Base-by-base conservation (phyloP, 2,113 vertebrate genomes). In the Pipra filicauda region DNA sequence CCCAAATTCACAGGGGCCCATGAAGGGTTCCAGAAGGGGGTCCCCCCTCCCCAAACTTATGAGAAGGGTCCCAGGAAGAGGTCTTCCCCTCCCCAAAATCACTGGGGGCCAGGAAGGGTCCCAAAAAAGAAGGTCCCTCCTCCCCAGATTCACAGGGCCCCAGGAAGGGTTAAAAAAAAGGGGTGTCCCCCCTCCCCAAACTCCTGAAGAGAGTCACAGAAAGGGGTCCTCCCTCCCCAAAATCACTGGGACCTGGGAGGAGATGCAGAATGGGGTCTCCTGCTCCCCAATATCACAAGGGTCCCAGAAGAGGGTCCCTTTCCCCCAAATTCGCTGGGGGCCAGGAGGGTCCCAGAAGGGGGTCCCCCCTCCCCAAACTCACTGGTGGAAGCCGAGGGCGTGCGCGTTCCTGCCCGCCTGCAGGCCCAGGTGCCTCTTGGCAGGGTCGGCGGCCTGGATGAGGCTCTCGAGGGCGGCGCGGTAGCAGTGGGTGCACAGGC, bases 351-450 rank as follows among this genome's bases (percentile, higher is more conserved):
- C 16, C 15, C 18, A 52, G 44, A 12, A n/a, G 49, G 14, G 10
- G 27, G 2, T 59, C 15, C 7, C 33, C 26, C 14, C 21, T 46
- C 31, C 65, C 21, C 16, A 0, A 1, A 81, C 99, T 98, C 95
- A 99, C 99, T 99, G 98, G 12, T 96, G 66, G 20, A 99, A 99
- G 15, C 98, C 89, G 62, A 99, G 97, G 28, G 92, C 21, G 9
- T 99, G 98, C 2, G 98, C 97, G 41, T 98, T 98, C 96, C 98
- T 98, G 69, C 98, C 98, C 1, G 98, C 98, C 96, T 99, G 99
- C 93, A 99, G 98, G 11, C 98, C 98, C 0, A 98, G 98, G 79
- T 98, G 97, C 15, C 96, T 97, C 39, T 98, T 97, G 35, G 95
- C 46, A 0, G 99, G 99, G 31, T 89, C 97, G 1, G 94, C 80